A percentile compares a stretch with the other conserved stretches of the same genome.
Evolutionary conservation across 2,797 vertebrate genomes (phyloP).

Genomic region (Anguilla pacifica): DNA sequence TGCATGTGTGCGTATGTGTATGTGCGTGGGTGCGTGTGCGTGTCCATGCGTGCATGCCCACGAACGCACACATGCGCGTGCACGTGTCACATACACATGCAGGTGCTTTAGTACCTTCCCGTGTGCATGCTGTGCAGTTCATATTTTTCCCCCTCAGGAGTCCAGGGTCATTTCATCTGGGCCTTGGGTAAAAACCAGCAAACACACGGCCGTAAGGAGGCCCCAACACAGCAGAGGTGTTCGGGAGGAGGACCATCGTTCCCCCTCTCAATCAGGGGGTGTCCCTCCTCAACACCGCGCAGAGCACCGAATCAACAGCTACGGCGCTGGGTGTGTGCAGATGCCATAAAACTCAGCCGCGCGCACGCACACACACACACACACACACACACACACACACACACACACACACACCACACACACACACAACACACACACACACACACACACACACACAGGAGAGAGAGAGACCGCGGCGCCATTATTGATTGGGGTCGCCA

Average conservation of each 20-base stretch:
- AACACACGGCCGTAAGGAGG: background rate
- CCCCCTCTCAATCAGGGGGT: too few species aligned
- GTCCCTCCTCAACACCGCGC: too few species aligned
- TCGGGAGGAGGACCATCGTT: background rate
- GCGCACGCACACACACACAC: conserved; percentile 52
- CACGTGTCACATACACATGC: background rate
- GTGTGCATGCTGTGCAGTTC: background rate
- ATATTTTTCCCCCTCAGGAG: background rate
- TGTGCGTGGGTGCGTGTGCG: conserved; percentile 24
- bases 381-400: conserved; percentile 38
- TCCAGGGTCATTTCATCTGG: too few species aligned
- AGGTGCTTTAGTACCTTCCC: too few species aligned
- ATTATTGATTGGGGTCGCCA: conserved; percentile 65
- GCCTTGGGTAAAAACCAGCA: background rate
- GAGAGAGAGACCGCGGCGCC: too few species aligned
- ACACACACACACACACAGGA: too few species aligned
- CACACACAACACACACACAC: too few species aligned
- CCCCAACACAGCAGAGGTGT: too few species aligned
- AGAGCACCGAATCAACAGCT: conserved; percentile 32
- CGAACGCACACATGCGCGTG: background rate
- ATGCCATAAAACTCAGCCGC: conserved; percentile 42
- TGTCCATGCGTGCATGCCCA: background rate
- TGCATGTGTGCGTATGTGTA: conserved; percentile 26
- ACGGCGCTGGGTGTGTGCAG: conserved; percentile 28
- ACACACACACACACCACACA: too few species aligned